Percentiles rank a stretch among this genome's conserved stretches.
phyloP scores from a whole-genome alignment of 2,888 invertebrate species.

The Nymphalis urticae region DNA sequence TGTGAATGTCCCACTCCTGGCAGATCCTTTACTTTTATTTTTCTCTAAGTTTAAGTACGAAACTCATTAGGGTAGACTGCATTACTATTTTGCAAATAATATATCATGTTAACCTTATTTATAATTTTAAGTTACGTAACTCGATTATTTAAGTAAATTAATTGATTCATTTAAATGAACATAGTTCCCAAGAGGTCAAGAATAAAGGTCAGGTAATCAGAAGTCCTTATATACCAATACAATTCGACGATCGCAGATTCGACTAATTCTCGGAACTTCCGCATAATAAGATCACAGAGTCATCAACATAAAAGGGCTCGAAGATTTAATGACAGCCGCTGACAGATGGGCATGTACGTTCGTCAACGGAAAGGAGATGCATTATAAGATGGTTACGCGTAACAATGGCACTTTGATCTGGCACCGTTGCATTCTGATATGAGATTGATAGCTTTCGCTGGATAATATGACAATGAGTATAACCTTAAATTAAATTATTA shows the following conservation, averaged over 20 bases:
- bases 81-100: too few relatives aligned
- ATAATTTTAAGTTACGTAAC: too few relatives aligned
- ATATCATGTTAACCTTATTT: too few relatives aligned
- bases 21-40: too few relatives aligned
- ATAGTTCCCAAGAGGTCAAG: too few relatives aligned
- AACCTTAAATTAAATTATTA: not conserved
- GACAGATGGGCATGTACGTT: constrained; percentile 24
- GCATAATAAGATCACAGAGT: constrained; percentile 14
- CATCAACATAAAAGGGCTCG: constrained; percentile 18
- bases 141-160: too few relatives aligned
- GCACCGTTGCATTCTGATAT: constrained; percentile 6
- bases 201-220: too few relatives aligned
- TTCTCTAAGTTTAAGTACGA: too few relatives aligned
- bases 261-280: constrained; percentile 8
- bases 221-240: too few relatives aligned
- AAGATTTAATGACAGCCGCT: constrained; percentile 29
- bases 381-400: constrained; percentile 4
- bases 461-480: not conserved
- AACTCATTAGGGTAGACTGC: too few relatives aligned
- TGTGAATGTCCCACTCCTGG: too few relatives aligned
- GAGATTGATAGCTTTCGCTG: not conserved
- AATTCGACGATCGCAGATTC: not conserved
- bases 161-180: too few relatives aligned
- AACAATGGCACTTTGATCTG: constrained; percentile 3
- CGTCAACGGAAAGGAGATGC: constrained; percentile 14